Evolutionary conservation across 2,113 vertebrate genomes (phyloP), one percentile per base, ranked within the genome.

Genomic region (Circaetus cinerascens): DNA sequence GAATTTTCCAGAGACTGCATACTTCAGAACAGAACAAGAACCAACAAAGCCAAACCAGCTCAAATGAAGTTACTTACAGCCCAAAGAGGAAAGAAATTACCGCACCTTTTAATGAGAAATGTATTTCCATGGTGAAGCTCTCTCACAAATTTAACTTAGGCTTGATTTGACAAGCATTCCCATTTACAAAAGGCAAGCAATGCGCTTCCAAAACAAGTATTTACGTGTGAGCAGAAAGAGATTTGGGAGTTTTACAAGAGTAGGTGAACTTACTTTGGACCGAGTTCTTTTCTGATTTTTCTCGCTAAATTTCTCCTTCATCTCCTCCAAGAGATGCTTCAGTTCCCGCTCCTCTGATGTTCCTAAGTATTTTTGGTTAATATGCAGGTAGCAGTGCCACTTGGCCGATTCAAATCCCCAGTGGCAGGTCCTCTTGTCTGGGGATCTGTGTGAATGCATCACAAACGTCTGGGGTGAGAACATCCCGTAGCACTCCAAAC

Each of bases 381-480:
- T 99, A 72, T 99, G 99, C 96, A 99, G 98, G 97, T 99, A 99
- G 98, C 99, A 99, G 93, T 99, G 99, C 99, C 99, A 99, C 97
- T 99, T 99, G 97, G 99, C 99, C 0, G 99, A 99, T 86, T 99
- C 99, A 93, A 99, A 99, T 40, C 99, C 99, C 99, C 99, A 99
- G 97, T 99, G 99, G 97, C 99, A 99, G 97, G 99, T 99, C 97
- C 99, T 99, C 98, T 99, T 99, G 98, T 99, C 99, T 0, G 99
- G 99, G 45, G 99, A 99, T 80, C 99, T 98, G 97, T 99, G 99
- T 0, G 99, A 99, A 97, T 99, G 99, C 99, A 99, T 99, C 96
- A 99, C 99, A 57, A 99, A 99, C 7, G 99, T 99, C 98, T 99
- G 99, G 18, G 99, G 99, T 0, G 99, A 99, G 97, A 99, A 99